These are phyloP conservation scores for Candoia aspera DNA, from an alignment of 2,113 vertebrate genomes.

Conservation along the genomic window DNA sequence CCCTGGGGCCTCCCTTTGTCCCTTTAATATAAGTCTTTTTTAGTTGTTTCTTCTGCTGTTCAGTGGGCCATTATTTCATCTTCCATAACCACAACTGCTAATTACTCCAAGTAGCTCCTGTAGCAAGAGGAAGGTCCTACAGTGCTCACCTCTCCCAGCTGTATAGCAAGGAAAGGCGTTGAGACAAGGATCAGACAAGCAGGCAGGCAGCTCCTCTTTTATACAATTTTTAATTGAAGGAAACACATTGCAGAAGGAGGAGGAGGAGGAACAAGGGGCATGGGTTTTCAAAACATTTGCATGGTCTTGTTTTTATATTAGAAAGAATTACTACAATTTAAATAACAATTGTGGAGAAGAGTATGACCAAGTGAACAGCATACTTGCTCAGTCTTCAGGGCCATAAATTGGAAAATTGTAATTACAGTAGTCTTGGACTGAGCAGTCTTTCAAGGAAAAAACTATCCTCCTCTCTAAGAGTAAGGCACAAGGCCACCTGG, in stretches of 20 bases:
- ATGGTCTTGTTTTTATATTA: background rate
- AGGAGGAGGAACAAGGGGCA: background rate
- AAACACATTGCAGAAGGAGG: background rate
- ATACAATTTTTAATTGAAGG: background rate
- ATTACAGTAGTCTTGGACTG: background rate
- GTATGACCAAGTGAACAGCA: background rate
- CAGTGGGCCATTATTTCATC: background rate
- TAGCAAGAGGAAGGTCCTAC: conserved; percentile 31
- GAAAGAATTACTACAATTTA: background rate
- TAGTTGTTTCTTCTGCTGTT: background rate
- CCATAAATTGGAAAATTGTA: background rate
- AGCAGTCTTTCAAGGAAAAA: background rate
- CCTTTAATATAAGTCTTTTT: background rate
- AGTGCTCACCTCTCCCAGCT: background rate
- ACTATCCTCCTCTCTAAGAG: background rate
- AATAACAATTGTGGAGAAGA: background rate
- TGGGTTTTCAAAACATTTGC: background rate
- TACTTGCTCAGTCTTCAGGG: background rate
- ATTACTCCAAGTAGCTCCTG: background rate
- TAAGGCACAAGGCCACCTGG: background rate
- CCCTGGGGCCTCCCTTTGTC: background rate
- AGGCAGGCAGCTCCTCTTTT: background rate
- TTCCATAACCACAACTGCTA: background rate
- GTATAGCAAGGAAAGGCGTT: background rate
- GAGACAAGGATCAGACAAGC: background rate